Evolutionary conservation across 2,888 invertebrate genomes (phyloP), one percentile per base, ranked within the genome.

Genomic region (Cosmorhoe ocellata): DNA sequence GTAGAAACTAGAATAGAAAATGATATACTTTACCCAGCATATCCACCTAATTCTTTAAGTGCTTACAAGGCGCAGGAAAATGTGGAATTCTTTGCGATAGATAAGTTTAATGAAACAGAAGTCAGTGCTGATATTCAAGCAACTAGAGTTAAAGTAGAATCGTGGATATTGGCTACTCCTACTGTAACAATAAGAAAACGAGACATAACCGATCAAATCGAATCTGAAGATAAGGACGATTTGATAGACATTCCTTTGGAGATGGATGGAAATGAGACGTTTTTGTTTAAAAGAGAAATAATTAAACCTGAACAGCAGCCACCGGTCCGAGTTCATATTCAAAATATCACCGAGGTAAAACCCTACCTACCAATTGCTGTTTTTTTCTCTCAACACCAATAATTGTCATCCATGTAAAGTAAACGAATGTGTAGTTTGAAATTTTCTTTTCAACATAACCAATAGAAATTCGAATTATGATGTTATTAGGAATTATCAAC

Each of bases 311-410:
- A 90, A 18, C 89, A 89, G 54, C 90, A 90, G 43, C 90, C 90
- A 13, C 92, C 93, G 0, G 93, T 94, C 4, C 91, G 92, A 67
- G 93, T 94, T 47, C 91, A 93, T 64, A 94, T 94, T 63, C 94
- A 94, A 69, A 93, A 94, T 67, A 90, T 94, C 51, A 87, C 89
- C n/a, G 90, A 90, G 81, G 90, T 86, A n/a, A n/a, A n/a, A n/a
- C n/a, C n/a, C n/a, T n/a, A n/a, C n/a, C n/a, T n/a, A 72, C 71
- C 50, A 3, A 18, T 18, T 18, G 18, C 4, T 18, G 4, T 18
- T 36, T 41, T 39, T 27, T 4, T 5, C 9, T 7, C 13, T 47
- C 9, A n/a, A 41, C n/a, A 18, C 4, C 3, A 11, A 18, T 2
- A 11, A 42, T 13, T 31, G 11, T 28, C 24, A 39, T 26, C 26